Base-by-base conservation (phyloP, 2,888 invertebrate genomes). In the Polyploca ridens region DNA sequence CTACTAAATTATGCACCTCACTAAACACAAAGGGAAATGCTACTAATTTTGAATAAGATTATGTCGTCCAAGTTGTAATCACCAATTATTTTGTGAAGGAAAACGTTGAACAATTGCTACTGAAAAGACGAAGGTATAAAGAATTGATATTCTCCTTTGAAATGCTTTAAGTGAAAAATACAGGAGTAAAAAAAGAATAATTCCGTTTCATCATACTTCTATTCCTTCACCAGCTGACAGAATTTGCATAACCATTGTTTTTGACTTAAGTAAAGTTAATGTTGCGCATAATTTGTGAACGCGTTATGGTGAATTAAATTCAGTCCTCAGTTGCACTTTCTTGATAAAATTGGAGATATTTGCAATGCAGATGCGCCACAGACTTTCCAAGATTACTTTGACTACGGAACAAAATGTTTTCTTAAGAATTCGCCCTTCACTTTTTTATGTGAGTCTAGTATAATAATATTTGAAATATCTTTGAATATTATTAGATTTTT, bases 271-370 rank as follows among this genome's bases (percentile, higher is more conserved):
- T 63, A 72, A 66, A 67, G 70, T 67, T 66, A 72, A 70, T 72
- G 54, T 19, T 69, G 76, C 72, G 79, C 78, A 83, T 86, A 84
- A 86, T 80, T 83, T 75, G 78, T 77, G 82, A 83, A 85, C 81
- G 83, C 84, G 79, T 82, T 85, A 83, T 79, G 78, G 80, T 69
- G 76, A 81, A 87, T 87, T 83, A 82, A 86, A 86, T 85, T 84
- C 85, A 81, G 83, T 79, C 81, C 75, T 79, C 79, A 79, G 86
- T 84, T 89, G 90, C 86, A 89, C 81, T 86, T 86, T 88, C 85
- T 86, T 90, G 86, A 87, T 89, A 87, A 90, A 90, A 90, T 88
- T 84, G 85, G 81, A 81, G 82, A 81, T 83, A 90, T 92, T 91
- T 87, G 91, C 90, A 90, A 87, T 88, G 88, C 87, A 89, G 84